phyloP scores from a whole-genome alignment of 2,113 vertebrate species.

The Athene noctua region DNA sequence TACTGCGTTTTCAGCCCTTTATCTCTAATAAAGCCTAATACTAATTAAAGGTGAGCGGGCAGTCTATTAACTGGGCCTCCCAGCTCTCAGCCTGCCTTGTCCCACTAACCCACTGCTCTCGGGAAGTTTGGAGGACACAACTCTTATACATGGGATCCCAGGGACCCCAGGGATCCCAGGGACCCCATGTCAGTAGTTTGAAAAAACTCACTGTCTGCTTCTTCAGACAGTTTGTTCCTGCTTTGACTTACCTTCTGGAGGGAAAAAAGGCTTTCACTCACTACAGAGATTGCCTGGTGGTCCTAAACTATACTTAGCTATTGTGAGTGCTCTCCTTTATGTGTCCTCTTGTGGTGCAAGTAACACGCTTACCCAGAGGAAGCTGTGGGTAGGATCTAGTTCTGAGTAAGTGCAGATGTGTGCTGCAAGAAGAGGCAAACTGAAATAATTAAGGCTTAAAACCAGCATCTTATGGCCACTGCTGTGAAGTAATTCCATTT shows the following conservation, averaged over 20 bases:
- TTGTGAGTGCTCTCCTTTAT: not conserved
- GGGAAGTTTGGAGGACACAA: not conserved
- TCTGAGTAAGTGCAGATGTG: not conserved
- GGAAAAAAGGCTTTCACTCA: not conserved
- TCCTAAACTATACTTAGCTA: not conserved
- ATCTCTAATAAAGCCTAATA: not conserved
- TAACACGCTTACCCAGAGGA: not conserved
- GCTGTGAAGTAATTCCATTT: not conserved
- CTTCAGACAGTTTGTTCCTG: not conserved
- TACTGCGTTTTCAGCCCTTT: not conserved
- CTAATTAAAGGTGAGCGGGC: not conserved
- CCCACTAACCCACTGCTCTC: not conserved
- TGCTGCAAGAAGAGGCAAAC: not conserved
- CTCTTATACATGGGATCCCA: not conserved
- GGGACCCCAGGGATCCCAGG: not conserved
- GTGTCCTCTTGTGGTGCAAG: not conserved
- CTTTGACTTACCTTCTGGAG: not conserved
- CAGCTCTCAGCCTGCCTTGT: not conserved
- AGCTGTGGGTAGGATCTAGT: not conserved
- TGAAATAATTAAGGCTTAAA: not conserved
- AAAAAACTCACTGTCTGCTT: not conserved
- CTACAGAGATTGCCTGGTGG: not conserved
- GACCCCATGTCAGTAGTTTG: not conserved
- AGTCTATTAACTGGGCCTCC: not conserved
- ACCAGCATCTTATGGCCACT: not conserved